These are phyloP conservation scores for Cyphomyrmex costatus DNA, from an alignment of 1,140 invertebrate genomes.

Conservation along the genomic window DNA sequence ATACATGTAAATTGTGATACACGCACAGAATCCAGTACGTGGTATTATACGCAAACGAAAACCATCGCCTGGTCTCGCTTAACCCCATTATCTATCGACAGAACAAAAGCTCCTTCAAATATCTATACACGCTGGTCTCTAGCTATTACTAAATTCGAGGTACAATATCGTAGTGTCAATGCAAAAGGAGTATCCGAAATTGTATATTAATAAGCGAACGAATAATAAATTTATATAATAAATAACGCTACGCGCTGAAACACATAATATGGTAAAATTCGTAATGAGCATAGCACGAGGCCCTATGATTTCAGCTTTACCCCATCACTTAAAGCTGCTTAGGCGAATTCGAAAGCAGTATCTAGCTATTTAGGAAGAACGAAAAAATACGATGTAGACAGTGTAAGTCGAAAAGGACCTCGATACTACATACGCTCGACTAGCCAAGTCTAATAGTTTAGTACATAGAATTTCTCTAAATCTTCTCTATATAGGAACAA, in stretches of 20 bases:
- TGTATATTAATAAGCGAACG: conserved; percentile 32
- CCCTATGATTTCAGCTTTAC: background rate
- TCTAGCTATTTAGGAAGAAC: conserved; percentile 37
- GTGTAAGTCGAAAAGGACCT: conserved; percentile 13
- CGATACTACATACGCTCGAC: conserved; percentile 40
- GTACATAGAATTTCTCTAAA: conserved; percentile 24
- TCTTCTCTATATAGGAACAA: conserved; percentile 53
- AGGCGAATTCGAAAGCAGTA: conserved; percentile 23
- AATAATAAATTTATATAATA: conserved; percentile 46
- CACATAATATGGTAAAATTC: conserved; percentile 36
- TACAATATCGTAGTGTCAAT: conserved; percentile 25
- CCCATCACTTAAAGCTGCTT: background rate
- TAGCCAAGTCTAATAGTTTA: conserved; percentile 29
- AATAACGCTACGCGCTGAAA: conserved; percentile 24
- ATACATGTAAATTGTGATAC: conserved; percentile 37
- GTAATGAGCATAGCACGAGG: conserved; percentile 27
- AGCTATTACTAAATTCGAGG: conserved; percentile 37
- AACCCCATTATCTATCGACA: background rate
- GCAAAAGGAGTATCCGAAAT: conserved; percentile 10
- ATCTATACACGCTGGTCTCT: conserved; percentile 38
- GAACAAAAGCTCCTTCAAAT: conserved; percentile 35
- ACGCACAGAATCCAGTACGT: conserved; percentile 4
- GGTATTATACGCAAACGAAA: background rate
- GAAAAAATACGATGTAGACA: conserved; percentile 13
- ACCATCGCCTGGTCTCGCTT: background rate